Evolutionary conservation across 35 echinoderm and acorn worm genomes (phyloP).

Genomic region (Acanthaster planci): DNA sequence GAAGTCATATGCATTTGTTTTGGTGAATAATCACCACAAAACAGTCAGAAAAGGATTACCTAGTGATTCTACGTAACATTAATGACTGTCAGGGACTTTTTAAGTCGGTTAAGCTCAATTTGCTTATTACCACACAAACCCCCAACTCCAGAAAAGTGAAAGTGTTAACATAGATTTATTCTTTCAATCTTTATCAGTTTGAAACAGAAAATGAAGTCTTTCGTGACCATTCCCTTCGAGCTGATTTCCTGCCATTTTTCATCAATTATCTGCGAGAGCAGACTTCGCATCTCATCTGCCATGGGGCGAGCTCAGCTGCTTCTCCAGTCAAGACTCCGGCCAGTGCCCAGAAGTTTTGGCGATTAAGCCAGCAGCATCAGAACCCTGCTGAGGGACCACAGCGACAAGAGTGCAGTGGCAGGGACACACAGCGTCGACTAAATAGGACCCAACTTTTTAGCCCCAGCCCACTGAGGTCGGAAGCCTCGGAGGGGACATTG

Average conservation of each 20-base stretch:
- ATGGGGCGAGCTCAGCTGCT: conserved; percentile 28
- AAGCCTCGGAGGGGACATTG: background rate
- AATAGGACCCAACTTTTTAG: conserved; percentile 51
- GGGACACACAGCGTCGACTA: background rate
- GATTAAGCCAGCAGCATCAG: conserved; percentile 3
- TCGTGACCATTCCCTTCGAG: conserved; percentile 12
- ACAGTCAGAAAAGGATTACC: no score
- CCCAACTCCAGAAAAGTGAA: no score
- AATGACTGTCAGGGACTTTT: no score
- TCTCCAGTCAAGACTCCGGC: conserved; percentile 59
- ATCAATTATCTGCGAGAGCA: conserved; percentile 58
- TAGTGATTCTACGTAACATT: no score
- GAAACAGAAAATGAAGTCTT: conserved; percentile 2
- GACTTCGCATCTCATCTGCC: conserved; percentile 54
- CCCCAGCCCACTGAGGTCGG: conserved; percentile 37
- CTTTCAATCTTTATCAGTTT: background rate
- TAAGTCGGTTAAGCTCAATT: no score
- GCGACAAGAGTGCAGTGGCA: conserved; percentile 12
- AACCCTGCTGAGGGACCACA: conserved; percentile 13
- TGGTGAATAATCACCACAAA: no score
- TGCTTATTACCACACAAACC: no score
- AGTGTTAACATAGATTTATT: background rate
- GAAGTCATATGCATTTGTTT: no score
- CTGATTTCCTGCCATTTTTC: conserved; percentile 64
- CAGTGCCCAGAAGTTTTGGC: conserved; percentile 50